phyloP scores from a whole-genome alignment of 1,140 invertebrate species.

The Eufriesea mexicana region DNA sequence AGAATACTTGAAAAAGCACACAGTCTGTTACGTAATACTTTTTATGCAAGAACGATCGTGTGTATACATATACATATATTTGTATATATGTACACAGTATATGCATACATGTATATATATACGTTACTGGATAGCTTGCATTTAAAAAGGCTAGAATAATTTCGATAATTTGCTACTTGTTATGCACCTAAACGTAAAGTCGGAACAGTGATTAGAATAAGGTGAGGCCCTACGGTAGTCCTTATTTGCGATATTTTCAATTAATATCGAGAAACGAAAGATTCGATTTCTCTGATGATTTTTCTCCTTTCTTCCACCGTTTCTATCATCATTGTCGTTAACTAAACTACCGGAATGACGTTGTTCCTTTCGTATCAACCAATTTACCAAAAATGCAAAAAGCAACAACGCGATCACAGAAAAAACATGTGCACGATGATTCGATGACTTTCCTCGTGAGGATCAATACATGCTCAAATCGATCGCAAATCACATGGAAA shows the following conservation, averaged over 20 bases:
- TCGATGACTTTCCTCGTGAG: too few relatives aligned
- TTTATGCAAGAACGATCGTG: constrained; percentile 40
- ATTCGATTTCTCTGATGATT: not conserved
- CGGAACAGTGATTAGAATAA: constrained; percentile 52
- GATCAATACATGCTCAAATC: not conserved
- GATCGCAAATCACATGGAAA: not conserved
- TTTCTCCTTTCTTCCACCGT: too few relatives aligned
- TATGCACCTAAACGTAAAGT: constrained; percentile 53
- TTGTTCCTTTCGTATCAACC: constrained; percentile 28
- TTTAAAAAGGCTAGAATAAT: constrained; percentile 58
- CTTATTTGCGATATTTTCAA: constrained; percentile 22
- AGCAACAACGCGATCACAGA: constrained; percentile 29
- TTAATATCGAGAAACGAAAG: constrained; percentile 28
- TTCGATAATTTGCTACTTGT: constrained; percentile 52
- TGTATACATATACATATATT: constrained; percentile 44
- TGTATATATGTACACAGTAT: constrained; percentile 41
- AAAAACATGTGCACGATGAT: constrained; percentile 12
- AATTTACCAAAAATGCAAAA: constrained; percentile 36
- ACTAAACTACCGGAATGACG: constrained; percentile 28
- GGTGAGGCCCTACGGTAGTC: constrained; percentile 39
- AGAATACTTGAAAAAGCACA: constrained; percentile 6
- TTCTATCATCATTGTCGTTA: not conserved
- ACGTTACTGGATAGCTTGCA: constrained; percentile 43
- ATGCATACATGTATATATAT: constrained; percentile 46
- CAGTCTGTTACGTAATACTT: constrained; percentile 46